Evolutionary conservation across 2,888 invertebrate genomes (phyloP), one percentile per base, ranked within the genome.

Genomic region (Drosophila trichaetosa): DNA sequence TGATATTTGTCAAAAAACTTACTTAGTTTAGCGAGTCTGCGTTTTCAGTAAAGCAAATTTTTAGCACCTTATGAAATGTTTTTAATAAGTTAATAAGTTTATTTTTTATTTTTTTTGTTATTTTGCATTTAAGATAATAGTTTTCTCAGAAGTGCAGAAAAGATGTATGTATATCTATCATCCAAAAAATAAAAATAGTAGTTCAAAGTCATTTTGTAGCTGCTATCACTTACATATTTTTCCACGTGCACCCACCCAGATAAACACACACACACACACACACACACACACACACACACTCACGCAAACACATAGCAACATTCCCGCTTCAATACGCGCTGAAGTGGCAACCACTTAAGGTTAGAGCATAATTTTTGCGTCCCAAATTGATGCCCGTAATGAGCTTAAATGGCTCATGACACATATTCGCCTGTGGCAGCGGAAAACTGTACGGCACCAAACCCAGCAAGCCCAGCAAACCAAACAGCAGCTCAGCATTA

Each of bases 401-500:
- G 89, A 91, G 91, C 91, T 91, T 91, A 91, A 91, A 91, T 91
- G 91, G 91, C 91, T 91, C 91, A 90, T 89, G 91, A 91, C 89
- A 91, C 91, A 91, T 91, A 89, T 89, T 82, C 71, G 74, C 72
- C 73, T 48, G 5, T 60, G 34, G 59, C 62, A 48, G 75, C 69
- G 70, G 54, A 27, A 27, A 27, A 38, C 36, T 56, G 56, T 38
- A 29, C 56, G 27, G 13, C 56, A 29, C 36, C 34, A 34, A 7
- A 21, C 21, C 31, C 33, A 31, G 7, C 31, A 16, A 53, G 24
- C 33, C 21, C 4, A 34, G 21, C 21, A 34, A 53, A 6, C 36
- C 36, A 24, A 38, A 21, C 48, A 24, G 2, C 57, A 10, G 18
- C 46, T 11, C 18, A 46, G 18, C 54, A 38, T 33, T 60, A 77